Conservation (phyloP, 2,888 invertebrate genomes). For the Chalcosyrphus nemorum region DNA sequence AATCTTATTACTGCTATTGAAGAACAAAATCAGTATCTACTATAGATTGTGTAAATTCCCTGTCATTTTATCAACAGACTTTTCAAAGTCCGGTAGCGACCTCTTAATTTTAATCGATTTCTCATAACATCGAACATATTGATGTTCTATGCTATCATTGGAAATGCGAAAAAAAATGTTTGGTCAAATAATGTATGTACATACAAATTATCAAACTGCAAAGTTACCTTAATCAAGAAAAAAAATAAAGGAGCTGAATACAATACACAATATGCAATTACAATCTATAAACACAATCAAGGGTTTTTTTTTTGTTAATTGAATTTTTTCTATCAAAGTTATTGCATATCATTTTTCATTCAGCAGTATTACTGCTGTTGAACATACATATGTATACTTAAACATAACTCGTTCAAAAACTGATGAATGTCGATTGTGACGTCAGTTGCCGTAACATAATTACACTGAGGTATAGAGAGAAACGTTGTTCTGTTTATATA, state of each 20-base stretch:
- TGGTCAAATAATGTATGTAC: not conserved
- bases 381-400: no score
- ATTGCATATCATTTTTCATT: conserved; percentile 26
- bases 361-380: no score
- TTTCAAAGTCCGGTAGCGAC: no score
- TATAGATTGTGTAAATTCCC: not conserved
- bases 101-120: no score
- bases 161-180: no score
- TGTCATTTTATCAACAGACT: no score
- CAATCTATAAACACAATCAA: conserved; percentile 50
- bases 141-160: no score
- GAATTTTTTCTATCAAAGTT: conserved; percentile 54
- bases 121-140: no score
- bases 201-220: not conserved
- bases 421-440: conserved; percentile 73
- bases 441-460: conserved; percentile 70
- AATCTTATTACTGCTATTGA: not conserved
- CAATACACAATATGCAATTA: conserved; percentile 44
- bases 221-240: not conserved
- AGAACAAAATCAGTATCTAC: not conserved
- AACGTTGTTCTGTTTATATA: conserved; percentile 45
- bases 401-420: conserved; percentile 30
- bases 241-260: not conserved
- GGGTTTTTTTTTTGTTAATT: conserved; percentile 54
- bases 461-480: conserved; percentile 57